Conservation (phyloP, 2,888 invertebrate species). For the Merodon equestris region DNA sequence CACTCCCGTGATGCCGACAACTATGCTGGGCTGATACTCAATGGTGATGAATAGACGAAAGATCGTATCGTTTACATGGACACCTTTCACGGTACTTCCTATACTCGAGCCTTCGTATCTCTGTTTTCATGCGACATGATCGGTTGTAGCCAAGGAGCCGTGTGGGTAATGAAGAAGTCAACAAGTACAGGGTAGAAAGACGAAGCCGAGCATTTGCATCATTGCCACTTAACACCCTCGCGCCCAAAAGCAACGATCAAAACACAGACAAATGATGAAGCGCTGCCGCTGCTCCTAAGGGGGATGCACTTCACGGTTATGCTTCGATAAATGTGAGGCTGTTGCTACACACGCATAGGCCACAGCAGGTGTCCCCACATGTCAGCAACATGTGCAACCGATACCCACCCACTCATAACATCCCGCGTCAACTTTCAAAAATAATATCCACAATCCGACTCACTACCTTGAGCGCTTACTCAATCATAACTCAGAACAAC, state of each 20-base stretch:
- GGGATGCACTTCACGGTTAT: slow-evolving; percentile 51
- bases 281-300: slow-evolving; percentile 13
- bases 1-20: slow-evolving; percentile 13
- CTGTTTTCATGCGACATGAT: slow-evolving; percentile 50
- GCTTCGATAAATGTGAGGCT: slow-evolving; percentile 34
- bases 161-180: slow-evolving; percentile 54
- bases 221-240: slow-evolving; percentile 54
- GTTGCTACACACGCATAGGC: not conserved
- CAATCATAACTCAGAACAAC: slow-evolving; percentile 48
- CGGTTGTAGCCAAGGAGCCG: slow-evolving; percentile 31
- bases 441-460: not conserved
- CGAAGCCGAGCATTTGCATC: slow-evolving; percentile 35
- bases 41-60: slow-evolving; percentile 58
- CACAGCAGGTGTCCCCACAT: slow-evolving; percentile 41
- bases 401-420: slow-evolving; percentile 63
- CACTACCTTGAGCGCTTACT: slow-evolving; percentile 46
- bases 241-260: slow-evolving; percentile 19
- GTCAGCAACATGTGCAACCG: slow-evolving; percentile 37
- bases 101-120: slow-evolving; percentile 9
- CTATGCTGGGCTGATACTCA: not conserved
- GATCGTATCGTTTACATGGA: slow-evolving; percentile 63
- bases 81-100: slow-evolving; percentile 61
- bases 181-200: slow-evolving; percentile 27
- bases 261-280: not conserved
- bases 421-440: slow-evolving; percentile 59